phyloP scores from a whole-genome alignment of 2,797 vertebrate genomes.

The Pygocentrus nattereri region DNA sequence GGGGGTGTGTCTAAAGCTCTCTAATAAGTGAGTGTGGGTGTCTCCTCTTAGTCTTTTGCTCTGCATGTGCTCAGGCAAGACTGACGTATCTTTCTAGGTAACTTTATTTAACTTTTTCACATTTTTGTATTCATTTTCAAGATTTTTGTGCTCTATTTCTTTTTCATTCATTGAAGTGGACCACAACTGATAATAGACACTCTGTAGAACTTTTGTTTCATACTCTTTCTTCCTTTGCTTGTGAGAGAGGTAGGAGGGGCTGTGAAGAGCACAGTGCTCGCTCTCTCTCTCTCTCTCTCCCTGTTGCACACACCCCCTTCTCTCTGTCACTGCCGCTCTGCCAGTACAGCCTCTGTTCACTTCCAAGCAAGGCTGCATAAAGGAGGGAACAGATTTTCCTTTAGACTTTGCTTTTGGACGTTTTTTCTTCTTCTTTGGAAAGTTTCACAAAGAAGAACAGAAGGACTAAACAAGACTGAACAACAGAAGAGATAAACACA shows the following conservation, averaged over 20 bases:
- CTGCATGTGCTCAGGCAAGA: slow-evolving; percentile 68
- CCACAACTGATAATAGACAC: slow-evolving; percentile 51
- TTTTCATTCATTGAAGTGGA: slow-evolving; percentile 43
- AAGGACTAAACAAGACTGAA: slow-evolving; percentile 59
- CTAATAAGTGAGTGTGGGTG: slow-evolving; percentile 58
- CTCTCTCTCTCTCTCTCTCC: slow-evolving; percentile 59
- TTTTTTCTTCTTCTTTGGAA: slow-evolving; percentile 62
- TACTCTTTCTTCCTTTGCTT: slow-evolving; percentile 72
- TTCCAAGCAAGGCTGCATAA: slow-evolving; percentile 75
- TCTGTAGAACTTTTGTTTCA: slow-evolving; percentile 67
- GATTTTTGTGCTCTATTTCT: slow-evolving; percentile 16
- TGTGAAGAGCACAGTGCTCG: slow-evolving; percentile 70
- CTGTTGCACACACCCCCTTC: slow-evolving; percentile 70
- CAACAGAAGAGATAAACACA: slow-evolving; percentile 61
- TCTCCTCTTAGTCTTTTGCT: slow-evolving; percentile 62
- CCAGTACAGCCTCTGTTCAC: slow-evolving; percentile 77
- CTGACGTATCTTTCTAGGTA: slow-evolving; percentile 55
- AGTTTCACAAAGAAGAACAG: slow-evolving; percentile 41
- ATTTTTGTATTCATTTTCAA: slow-evolving; percentile 42
- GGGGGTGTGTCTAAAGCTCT: slow-evolving; percentile 62
- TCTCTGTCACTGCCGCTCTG: slow-evolving; percentile 84
- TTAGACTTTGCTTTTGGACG: slow-evolving; percentile 59
- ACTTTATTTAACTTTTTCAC: slow-evolving; percentile 34
- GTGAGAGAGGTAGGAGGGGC: slow-evolving; percentile 80
- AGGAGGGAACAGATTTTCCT: slow-evolving; percentile 66